A percentile compares a stretch with the other conserved stretches of the same genome.
Evolutionary conservation across 2,797 vertebrate species (phyloP).

Genomic region (Peromyscus aztecus): DNA sequence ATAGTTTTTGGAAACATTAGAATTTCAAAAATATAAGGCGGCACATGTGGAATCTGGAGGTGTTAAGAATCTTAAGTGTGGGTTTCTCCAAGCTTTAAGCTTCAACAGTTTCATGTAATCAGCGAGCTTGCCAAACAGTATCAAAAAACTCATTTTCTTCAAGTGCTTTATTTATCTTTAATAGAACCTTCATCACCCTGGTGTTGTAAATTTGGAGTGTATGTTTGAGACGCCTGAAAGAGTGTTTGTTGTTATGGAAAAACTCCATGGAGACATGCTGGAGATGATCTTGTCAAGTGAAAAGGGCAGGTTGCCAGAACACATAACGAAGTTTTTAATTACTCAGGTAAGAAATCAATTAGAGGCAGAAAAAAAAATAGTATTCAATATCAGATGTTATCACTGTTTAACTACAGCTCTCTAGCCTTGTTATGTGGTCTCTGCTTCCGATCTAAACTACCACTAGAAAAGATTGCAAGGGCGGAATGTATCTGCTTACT

Average conservation of each 20-base stretch:
- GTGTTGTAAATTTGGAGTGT: slow-evolving; percentile 97
- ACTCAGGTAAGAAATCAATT: slow-evolving; percentile 93
- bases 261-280: slow-evolving; percentile 98
- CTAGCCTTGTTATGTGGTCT: slow-evolving; percentile 72
- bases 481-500: not conserved
- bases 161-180: slow-evolving; percentile 86
- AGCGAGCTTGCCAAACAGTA: slow-evolving; percentile 77
- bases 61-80: slow-evolving; percentile 78
- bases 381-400: slow-evolving; percentile 79
- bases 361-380: slow-evolving; percentile 66
- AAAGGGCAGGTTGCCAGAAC: slow-evolving; percentile 96
- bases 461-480: not conserved
- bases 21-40: slow-evolving; percentile 79
- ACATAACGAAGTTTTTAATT: slow-evolving; percentile 97
- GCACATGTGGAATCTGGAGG: slow-evolving; percentile 82
- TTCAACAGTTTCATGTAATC: slow-evolving; percentile 75
- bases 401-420: slow-evolving; percentile 69
- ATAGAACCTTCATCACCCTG: slow-evolving; percentile 96
- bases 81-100: slow-evolving; percentile 72
- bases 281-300: slow-evolving; percentile 99
- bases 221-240: slow-evolving; percentile 98
- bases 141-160: slow-evolving; percentile 82
- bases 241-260: slow-evolving; percentile 99
- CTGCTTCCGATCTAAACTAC: not conserved
- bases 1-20: slow-evolving; percentile 74